Percentiles rank a stretch among this genome's conserved stretches.
phyloP scores from a whole-genome alignment of 1,140 invertebrate species.

The Telenomus remus region DNA sequence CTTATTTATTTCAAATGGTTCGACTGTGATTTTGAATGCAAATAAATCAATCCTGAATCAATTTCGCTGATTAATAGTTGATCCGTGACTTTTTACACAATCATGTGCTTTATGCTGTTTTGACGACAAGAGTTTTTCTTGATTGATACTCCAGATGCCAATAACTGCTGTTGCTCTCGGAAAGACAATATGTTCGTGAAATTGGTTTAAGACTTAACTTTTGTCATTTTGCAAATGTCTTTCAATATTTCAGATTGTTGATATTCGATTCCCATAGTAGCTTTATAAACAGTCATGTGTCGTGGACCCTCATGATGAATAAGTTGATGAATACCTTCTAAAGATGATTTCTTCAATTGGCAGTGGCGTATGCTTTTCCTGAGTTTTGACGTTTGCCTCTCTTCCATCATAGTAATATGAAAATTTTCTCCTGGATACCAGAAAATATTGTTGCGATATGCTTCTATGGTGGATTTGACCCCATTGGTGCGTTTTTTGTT shows the following conservation, averaged over 20 bases:
- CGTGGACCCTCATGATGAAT: too few relatives aligned
- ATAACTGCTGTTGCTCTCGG: conserved; percentile 42
- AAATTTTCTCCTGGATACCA: neutral
- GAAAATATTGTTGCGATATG: conserved; percentile 3
- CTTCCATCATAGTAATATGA: neutral
- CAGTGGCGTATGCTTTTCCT: too few relatives aligned
- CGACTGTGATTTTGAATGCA: conserved; percentile 10
- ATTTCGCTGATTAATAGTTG: neutral
- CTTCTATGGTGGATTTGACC: conserved; percentile 23
- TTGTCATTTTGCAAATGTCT: too few relatives aligned
- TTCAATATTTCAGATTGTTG: too few relatives aligned
- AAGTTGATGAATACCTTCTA: too few relatives aligned
- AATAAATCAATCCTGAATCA: conserved; percentile 2
- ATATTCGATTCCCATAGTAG: too few relatives aligned
- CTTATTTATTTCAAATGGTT: neutral
- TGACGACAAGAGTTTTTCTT: conserved; percentile 18
- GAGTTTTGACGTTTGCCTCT: neutral
- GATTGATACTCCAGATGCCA: conserved; percentile 40
- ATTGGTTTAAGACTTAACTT: too few relatives aligned
- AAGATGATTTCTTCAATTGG: too few relatives aligned
- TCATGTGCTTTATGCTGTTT: conserved; percentile 2
- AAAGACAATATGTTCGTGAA: neutral
- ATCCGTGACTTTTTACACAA: neutral
- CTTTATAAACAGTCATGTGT: too few relatives aligned
- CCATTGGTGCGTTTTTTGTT: conserved; percentile 7